Conservation (phyloP, 2,797 vertebrate species). For the Cirrhinus mrigala region DNA sequence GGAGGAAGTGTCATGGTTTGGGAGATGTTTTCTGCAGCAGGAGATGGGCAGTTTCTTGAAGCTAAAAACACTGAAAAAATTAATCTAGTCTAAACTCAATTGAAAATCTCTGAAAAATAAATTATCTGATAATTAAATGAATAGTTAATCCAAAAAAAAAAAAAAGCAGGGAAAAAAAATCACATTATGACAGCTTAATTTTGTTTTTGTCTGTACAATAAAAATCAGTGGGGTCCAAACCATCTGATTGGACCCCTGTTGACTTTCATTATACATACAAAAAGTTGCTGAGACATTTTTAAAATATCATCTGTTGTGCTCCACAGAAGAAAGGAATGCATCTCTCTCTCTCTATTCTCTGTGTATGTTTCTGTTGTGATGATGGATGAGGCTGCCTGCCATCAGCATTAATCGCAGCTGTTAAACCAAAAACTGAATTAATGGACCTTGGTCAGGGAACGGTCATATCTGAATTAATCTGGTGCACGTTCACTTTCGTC, state of each 20-base stretch:
- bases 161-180: background rate
- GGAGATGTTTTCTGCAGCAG: too few species aligned
- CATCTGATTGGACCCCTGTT: background rate
- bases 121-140: background rate
- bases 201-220: background rate
- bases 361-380: constrained; percentile 46
- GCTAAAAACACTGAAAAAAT: too few species aligned
- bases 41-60: too few species aligned
- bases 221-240: background rate
- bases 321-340: background rate
- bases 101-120: too few species aligned
- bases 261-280: background rate
- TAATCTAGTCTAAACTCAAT: too few species aligned
- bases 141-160: background rate
- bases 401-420: constrained; percentile 57
- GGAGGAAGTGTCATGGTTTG: too few species aligned
- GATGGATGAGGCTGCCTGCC: constrained; percentile 70
- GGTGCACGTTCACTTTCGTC: constrained; percentile 45
- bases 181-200: background rate
- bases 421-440: constrained; percentile 66
- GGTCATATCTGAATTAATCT: constrained; percentile 55
- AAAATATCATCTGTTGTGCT: background rate
- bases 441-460: constrained; percentile 63
- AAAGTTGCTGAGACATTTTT: constrained; percentile 67
- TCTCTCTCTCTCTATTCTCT: background rate